Base-by-base conservation (phyloP, 2,888 invertebrate species). In the Sialis fuliginosa region DNA sequence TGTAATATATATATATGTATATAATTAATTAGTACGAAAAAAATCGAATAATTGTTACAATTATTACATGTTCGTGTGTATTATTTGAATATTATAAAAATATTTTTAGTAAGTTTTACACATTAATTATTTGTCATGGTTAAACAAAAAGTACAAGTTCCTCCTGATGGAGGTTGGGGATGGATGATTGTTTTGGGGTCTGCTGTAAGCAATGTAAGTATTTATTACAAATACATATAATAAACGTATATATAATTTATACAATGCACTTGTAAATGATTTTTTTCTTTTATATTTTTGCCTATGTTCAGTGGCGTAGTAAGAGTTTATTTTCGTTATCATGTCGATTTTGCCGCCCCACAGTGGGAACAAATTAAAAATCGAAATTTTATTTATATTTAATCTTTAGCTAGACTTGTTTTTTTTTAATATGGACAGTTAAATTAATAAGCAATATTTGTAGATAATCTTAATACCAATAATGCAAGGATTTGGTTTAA, bases 401-500 rank as follows among this genome's bases (percentile, higher is more conserved):
- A 39, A 3, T 39, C 7, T 2, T 39, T 3, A 7, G 6, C 1
- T 9, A 39, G 13, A 9, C n/a, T 39, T 2, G 8, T 13, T 39
- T 39, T 3, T 39, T 3, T 22, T 22, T 22, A 22, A 2, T 22
- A 22, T 22, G 22, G 22, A 4, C 4, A 22, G 22, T 22, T 22
- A 22, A 22, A 22, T 22, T 22, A 22, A 22, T 22, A 22, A 22
- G 22, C 22, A 22, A 22, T 22, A 22, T 22, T 55, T 56, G 6
- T 57, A 70, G 69, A 52, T 67, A n/a, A 57, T 67, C 6, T 58
- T 62, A 9, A 66, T 77, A 6, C 75, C 78, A 6, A 64, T 78
- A 10, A 67, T 79, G 49, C 74, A 78, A 55, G 71, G 71, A 46
- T 81, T 81, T 54, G 78, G 77, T n/a, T 65, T 82, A 46, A 66